phyloP scores from a whole-genome alignment of 2,113 vertebrate species.

The Lycocorax pyrrhopterus region DNA sequence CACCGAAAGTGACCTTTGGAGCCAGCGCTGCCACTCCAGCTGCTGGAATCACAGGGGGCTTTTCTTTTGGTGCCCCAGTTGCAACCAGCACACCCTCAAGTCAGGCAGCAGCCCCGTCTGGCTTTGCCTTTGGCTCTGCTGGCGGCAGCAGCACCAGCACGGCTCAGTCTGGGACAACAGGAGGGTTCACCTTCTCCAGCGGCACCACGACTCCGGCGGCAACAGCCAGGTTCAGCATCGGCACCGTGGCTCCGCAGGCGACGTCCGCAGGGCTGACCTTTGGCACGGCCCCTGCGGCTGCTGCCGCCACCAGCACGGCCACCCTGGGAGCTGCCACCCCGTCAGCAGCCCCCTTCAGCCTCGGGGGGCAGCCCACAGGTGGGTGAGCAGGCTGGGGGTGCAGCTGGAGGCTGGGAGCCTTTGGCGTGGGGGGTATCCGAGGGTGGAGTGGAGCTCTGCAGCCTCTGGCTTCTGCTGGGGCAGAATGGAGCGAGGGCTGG shows the following conservation, averaged over 20 bases:
- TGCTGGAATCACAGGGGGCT: neutral
- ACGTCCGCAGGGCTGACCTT: slow-evolving; percentile 66
- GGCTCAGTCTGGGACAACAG: neutral
- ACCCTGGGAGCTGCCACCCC: slow-evolving; percentile 31
- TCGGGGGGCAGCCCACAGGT: slow-evolving; percentile 52
- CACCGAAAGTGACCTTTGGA: slow-evolving; percentile 70
- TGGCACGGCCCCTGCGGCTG: slow-evolving; percentile 50
- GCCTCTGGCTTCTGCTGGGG: neutral
- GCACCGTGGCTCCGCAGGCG: neutral
- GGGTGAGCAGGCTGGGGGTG: neutral
- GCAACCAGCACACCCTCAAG: neutral
- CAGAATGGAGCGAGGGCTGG: fast-evolving
- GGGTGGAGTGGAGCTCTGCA: neutral
- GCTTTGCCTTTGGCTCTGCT: slow-evolving; percentile 71
- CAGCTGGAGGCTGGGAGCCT: neutral
- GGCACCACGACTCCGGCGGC: neutral
- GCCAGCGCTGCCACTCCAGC: neutral
- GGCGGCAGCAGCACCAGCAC: neutral
- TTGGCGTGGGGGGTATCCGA: fast-evolving
- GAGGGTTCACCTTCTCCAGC: neutral
- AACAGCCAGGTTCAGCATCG: neutral
- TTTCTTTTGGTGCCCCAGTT: slow-evolving; percentile 34
- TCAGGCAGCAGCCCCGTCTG: slow-evolving; percentile 68
- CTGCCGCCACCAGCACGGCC: slow-evolving; percentile 31
- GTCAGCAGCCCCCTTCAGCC: slow-evolving; percentile 53